phyloP scores from a whole-genome alignment of 2,113 vertebrate genomes.

The Thamnaconus septentrionalis region DNA sequence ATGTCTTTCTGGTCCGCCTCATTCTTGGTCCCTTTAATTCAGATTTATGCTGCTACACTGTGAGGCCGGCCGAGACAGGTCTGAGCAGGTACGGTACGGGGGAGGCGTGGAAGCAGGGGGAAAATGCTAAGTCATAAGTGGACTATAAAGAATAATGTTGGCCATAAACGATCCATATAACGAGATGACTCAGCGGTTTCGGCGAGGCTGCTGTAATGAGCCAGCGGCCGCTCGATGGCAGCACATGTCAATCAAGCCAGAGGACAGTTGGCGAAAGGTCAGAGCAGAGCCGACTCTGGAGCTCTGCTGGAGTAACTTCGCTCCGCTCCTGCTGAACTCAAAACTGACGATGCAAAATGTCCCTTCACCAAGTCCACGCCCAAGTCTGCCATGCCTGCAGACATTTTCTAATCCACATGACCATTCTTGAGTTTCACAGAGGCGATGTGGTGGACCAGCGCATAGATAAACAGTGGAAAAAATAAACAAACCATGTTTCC shows the following conservation, averaged over 20 bases:
- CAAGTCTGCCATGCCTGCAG: too few relatives aligned
- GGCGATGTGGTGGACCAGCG: too few relatives aligned
- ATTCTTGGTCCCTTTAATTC: too few relatives aligned
- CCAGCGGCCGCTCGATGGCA: constrained; percentile 38
- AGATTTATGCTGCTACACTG: not conserved
- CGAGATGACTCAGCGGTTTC: constrained; percentile 54
- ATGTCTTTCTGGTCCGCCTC: too few relatives aligned
- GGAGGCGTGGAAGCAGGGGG: constrained; percentile 7
- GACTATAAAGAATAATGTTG: constrained; percentile 58
- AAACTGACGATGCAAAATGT: too few relatives aligned
- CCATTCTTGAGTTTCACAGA: too few relatives aligned
- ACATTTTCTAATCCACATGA: too few relatives aligned
- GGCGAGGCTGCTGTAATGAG: constrained; percentile 28
- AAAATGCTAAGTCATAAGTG: constrained; percentile 61
- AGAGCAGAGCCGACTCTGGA: constrained; percentile 10
- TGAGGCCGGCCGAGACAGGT: constrained; percentile 7
- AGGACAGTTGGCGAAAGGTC: constrained; percentile 48
- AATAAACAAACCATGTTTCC: too few relatives aligned
- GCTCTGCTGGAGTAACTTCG: constrained; percentile 6
- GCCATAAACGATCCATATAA: constrained; percentile 55
- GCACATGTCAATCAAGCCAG: constrained; percentile 36
- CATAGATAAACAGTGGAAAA: too few relatives aligned
- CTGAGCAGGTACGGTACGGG: not conserved
- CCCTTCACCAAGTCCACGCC: too few relatives aligned
- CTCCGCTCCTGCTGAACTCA: not conserved